A percentile compares a stretch with the other conserved stretches of the same genome.
Conservation (phyloP, 2,888 invertebrate species). For the Campoplex capitator region DNA sequence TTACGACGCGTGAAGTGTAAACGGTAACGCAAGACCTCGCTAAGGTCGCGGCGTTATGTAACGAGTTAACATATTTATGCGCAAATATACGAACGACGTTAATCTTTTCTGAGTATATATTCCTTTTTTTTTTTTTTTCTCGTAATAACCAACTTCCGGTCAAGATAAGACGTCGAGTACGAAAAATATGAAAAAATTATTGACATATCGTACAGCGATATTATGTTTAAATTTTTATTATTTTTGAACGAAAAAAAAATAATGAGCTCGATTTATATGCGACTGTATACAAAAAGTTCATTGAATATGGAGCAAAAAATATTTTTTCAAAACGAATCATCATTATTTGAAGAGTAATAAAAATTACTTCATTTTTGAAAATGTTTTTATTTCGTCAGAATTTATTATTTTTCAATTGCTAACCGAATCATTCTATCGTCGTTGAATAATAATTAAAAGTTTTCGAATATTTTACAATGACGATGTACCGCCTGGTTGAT, state of each 20-base stretch:
- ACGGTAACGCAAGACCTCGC: slow-evolving; percentile 63
- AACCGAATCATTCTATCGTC: not conserved
- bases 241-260: too few relatives aligned
- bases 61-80: slow-evolving; percentile 59
- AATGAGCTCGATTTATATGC: too few relatives aligned
- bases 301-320: too few relatives aligned
- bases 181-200: not conserved
- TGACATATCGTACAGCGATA: too few relatives aligned
- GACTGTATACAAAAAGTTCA: too few relatives aligned
- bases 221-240: too few relatives aligned
- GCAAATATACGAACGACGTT: slow-evolving; percentile 56
- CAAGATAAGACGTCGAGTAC: not conserved
- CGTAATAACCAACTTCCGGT: slow-evolving; percentile 1
- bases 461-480: not conserved
- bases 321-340: too few relatives aligned
- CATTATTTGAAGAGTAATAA: not conserved
- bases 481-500: slow-evolving; percentile 8
- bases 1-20: slow-evolving; percentile 73
- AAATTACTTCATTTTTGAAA: not conserved
- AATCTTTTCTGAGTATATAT: slow-evolving; percentile 10
- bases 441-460: not conserved
- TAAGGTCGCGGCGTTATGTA: slow-evolving; percentile 71
- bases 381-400: not conserved
- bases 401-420: not conserved
- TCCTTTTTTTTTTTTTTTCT: not conserved